A percentile compares a stretch with the other conserved stretches of the same genome.
Evolutionary conservation across 1,140 invertebrate species (phyloP).

Genomic region (Dryas iulia): DNA sequence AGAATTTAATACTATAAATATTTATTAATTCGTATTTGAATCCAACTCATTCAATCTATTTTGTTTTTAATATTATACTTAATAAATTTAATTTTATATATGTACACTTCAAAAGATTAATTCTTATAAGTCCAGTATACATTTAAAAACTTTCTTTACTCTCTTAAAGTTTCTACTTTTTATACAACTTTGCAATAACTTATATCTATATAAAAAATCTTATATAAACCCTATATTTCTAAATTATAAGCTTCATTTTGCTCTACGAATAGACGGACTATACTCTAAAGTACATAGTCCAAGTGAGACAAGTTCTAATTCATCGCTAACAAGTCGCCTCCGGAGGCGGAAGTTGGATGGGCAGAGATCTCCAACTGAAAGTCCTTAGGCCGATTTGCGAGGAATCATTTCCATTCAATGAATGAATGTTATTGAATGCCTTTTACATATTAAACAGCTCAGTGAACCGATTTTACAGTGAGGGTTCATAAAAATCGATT

Average conservation of each 20-base stretch:
- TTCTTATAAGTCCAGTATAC: too few species aligned
- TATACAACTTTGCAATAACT: too few species aligned
- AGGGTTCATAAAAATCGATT: not conserved
- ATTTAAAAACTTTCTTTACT: too few species aligned
- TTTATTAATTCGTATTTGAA: too few species aligned
- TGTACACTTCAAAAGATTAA: too few species aligned
- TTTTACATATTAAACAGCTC: conserved; percentile 5
- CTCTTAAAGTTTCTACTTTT: too few species aligned
- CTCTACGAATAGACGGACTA: not conserved
- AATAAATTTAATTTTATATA: too few species aligned
- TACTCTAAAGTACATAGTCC: not conserved
- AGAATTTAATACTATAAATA: too few species aligned
- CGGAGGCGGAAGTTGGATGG: conserved; percentile 8
- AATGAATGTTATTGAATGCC: conserved; percentile 1
- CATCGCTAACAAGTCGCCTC: conserved; percentile 15
- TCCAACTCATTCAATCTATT: too few species aligned
- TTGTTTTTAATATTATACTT: too few species aligned
- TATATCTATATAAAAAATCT: too few species aligned
- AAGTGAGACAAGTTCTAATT: conserved; percentile 15
- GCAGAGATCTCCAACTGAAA: conserved; percentile 1
- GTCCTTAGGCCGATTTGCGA: not conserved
- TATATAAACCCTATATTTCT: too few species aligned
- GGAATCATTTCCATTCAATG: not conserved
- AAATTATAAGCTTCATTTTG: not conserved
- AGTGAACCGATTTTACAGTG: conserved; percentile 1